Evolutionary conservation across 2,888 invertebrate genomes (phyloP), one percentile per base, ranked within the genome.

Genomic region (Ophraella communa): DNA sequence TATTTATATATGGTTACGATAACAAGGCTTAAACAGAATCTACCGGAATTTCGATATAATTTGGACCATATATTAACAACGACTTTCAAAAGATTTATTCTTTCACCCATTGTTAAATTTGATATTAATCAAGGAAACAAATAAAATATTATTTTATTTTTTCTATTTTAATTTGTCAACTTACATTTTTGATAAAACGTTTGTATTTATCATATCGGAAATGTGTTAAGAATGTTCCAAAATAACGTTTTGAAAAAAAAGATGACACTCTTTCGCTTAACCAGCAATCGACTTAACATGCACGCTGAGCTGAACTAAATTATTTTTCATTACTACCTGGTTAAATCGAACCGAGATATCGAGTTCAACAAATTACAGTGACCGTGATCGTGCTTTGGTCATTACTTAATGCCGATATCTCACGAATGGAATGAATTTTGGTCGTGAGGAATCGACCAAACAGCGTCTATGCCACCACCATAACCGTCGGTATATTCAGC

Each of bases 371-470:
- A 79, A 80, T 79, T 78, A 77, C 77, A 76, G 76, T 79, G 79
- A 79, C 79, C 79, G 79, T 78, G 78, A 78, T 80, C 79, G 79
- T 80, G 79, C 75, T 71, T 71, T 73, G 78, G 79, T 78, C 78
- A 79, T 80, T 79, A 79, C 78, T 77, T 79, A 80, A 80, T 79
- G 76, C 77, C 78, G 79, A 79, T 79, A 79, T 76, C 79, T 79
- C 80, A 79, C 79, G 79, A 78, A 77, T 72, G 74, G 74, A 71
- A 69, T 73, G 71, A 66, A 71, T 71, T 71, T 67, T 66, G 68
- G 71, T 77, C 78, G 78, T 77, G 78, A 77, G 77, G 73, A 68
- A 65, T 76, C 75, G 76, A 75, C 49, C 30, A 8, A 23, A 52
- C 20, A 42, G 42, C 27, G 54, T 54, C 49, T n/a, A 24, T 14